Percentiles rank a stretch among this genome's conserved stretches.
Conservation (phyloP, 2,797 vertebrate species). For the Staurois parvus region DNA sequence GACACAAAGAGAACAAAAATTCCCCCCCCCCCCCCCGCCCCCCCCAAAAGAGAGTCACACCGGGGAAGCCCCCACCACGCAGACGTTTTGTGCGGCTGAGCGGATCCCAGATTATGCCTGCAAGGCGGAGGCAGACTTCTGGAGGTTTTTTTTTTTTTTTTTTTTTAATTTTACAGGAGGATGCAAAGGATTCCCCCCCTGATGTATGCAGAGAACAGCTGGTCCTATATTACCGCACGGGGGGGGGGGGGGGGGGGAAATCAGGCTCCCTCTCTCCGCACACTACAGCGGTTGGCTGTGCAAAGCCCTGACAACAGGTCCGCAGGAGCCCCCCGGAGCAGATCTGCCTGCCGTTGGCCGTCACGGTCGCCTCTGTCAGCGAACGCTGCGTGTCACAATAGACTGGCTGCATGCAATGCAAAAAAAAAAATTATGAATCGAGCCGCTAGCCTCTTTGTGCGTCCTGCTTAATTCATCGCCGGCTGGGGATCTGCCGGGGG, state of each 20-base stretch:
- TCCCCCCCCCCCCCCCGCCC: no score
- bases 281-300: no score
- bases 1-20: constrained; percentile 5
- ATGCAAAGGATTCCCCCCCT: constrained; percentile 41
- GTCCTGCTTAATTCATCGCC: not conserved
- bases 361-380: not conserved
- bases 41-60: not conserved
- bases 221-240: constrained; percentile 35
- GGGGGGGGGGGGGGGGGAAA: not conserved
- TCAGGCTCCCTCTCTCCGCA: not conserved
- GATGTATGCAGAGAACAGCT: constrained; percentile 45
- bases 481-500: not conserved
- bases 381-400: not conserved
- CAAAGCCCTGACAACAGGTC: no score
- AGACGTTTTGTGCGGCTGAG: constrained; percentile 4
- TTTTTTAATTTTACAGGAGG: not conserved
- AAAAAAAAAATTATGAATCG: not conserved
- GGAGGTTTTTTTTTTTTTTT: not conserved
- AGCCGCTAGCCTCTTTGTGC: not conserved
- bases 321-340: no score
- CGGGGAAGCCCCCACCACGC: constrained; percentile 6
- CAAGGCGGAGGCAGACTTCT: not conserved
- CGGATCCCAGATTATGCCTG: not conserved
- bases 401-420: not conserved
- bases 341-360: no score